These are phyloP conservation scores for Dasysyrphus tricinctus DNA, from an alignment of 2,888 invertebrate species.

Conservation along the genomic window DNA sequence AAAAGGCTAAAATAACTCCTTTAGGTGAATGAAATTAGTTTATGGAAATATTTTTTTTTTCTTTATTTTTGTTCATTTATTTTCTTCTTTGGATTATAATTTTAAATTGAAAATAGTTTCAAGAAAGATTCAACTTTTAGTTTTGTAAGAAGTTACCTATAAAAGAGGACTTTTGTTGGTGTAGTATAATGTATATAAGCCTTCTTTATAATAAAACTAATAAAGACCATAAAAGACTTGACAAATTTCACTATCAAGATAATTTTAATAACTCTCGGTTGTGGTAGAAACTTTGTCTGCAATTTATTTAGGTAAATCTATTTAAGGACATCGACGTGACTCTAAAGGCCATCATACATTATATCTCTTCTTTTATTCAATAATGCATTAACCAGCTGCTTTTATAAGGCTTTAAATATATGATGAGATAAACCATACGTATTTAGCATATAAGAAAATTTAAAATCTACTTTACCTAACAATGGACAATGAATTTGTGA, in stretches of 20 bases:
- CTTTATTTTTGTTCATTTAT: neutral
- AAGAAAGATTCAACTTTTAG: slow-evolving; percentile 4
- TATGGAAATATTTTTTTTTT: slow-evolving; percentile 21
- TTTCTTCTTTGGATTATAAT: slow-evolving; percentile 43
- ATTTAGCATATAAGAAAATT: slow-evolving; percentile 14
- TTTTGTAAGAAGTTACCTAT: slow-evolving; percentile 23
- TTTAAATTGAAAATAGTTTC: slow-evolving; percentile 57
- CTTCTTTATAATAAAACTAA: neutral
- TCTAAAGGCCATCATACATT: neutral
- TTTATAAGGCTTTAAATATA: slow-evolving; percentile 48
- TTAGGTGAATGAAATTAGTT: slow-evolving; percentile 31
- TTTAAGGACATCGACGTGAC: neutral
- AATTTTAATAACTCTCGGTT: neutral
- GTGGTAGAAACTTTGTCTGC: slow-evolving; percentile 23
- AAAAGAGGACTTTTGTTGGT: neutral
- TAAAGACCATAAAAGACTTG: neutral
- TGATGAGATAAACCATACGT: slow-evolving; percentile 29
- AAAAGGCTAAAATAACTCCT: slow-evolving; percentile 32
- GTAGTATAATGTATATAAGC: neutral
- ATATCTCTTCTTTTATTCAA: slow-evolving; percentile 23
- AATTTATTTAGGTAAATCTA: slow-evolving; percentile 15
- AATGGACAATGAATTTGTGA: neutral
- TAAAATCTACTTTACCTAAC: neutral
- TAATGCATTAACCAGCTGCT: slow-evolving; percentile 18
- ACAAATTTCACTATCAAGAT: neutral